These are phyloP conservation scores for Luscinia megarhynchos DNA, from an alignment of 2,797 vertebrate genomes.

Conservation along the genomic window DNA sequence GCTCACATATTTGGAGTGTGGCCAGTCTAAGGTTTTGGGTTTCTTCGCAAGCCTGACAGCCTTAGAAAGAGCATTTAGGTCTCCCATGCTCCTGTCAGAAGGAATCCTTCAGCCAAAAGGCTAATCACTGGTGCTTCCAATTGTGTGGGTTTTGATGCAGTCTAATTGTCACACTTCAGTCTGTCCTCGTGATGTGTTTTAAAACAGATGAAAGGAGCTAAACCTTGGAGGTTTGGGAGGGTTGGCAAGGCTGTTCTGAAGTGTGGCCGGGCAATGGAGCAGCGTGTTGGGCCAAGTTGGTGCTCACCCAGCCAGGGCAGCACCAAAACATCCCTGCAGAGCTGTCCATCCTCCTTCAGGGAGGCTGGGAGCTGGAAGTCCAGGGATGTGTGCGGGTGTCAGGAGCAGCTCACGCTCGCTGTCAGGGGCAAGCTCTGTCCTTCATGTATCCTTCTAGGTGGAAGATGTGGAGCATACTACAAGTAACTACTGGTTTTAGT, in stretches of 20 bases:
- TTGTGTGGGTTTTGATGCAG: neutral
- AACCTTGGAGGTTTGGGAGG: neutral
- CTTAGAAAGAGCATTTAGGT: neutral
- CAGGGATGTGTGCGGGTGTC: accelerated
- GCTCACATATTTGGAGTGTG: neutral
- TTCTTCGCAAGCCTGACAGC: neutral
- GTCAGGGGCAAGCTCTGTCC: neutral
- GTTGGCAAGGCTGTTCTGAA: neutral
- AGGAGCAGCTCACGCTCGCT: neutral
- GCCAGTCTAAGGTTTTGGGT: neutral
- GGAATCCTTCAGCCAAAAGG: neutral
- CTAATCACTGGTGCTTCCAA: neutral
- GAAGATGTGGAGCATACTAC: neutral
- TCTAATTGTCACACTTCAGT: neutral
- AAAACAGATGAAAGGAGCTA: neutral
- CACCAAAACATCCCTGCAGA: neutral
- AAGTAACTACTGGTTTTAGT: neutral
- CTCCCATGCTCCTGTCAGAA: neutral
- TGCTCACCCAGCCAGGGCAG: neutral
- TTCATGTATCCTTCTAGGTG: accelerated
- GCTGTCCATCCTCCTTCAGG: neutral
- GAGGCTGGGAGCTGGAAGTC: neutral
- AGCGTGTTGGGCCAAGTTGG: accelerated
- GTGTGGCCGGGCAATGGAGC: accelerated
- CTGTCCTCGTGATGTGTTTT: neutral